Base-by-base conservation (phyloP, 2,888 invertebrate species). In the Machimus atricapillus region DNA sequence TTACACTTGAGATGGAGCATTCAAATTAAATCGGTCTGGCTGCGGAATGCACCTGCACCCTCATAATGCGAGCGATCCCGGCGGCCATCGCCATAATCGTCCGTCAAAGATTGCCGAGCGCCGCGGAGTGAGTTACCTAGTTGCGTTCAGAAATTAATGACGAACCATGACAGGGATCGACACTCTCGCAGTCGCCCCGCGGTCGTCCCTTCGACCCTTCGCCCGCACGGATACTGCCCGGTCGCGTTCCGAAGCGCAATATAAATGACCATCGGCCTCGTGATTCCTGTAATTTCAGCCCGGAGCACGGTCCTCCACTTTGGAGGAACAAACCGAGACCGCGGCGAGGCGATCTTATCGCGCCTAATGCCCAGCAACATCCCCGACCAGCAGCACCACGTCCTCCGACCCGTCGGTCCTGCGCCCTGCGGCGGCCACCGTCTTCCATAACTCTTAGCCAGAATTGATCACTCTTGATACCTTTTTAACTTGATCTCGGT, bases 281-380 rank as follows among this genome's bases (percentile, higher is more conserved):
- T 43, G 85, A 87, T 87, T 85, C 87, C 66, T 43, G 85, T 87
- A 87, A 87, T 87, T 87, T 85, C 58, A 56, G 74, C 56, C 37
- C 43, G 23, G 19, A 87, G 79, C 85, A 87, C 31, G 87, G 87
- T 78, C 85, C 40, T 85, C 77, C 85, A 73, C 83, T 87, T 85
- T 31, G 79, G 85, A 79, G 85, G 78, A 87, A 85, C 76, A 87
- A 87, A 87, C 83, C 87, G 87, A 87, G 79, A 85, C 87, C 78
- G 43, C 43, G 43, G 31, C 27, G n/a, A 27, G 40, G 40, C 43
- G 86, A 86, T 77, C 86, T 86, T 86, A 86, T 86, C 86, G 23
- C 74, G 40, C 23, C 40, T 77, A 83, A 77, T 86, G 58, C 66
- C 83, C 85, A 66, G 23, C 27, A 73, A 83, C 66, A 83, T 87